These are phyloP conservation scores for Lepus oiostolus DNA, from an alignment of 2,797 vertebrate genomes.

Conservation along the genomic window DNA sequence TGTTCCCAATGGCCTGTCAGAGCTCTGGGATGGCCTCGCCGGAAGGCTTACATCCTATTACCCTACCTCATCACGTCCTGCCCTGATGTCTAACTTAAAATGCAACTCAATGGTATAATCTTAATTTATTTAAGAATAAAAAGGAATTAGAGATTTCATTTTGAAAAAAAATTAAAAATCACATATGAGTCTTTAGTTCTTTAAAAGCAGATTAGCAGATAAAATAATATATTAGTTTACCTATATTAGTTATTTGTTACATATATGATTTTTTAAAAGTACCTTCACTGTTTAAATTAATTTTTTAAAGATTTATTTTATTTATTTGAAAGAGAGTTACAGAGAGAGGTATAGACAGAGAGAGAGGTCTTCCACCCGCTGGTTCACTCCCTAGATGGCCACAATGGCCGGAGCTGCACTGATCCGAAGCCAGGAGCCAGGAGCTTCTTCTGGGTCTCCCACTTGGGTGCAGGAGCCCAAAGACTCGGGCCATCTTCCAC, in stretches of 20 bases:
- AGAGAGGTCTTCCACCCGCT: no score
- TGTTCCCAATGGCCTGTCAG: background rate
- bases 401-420: no score
- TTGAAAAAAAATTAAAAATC: conserved; percentile 32
- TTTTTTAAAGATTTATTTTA: no score
- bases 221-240: background rate
- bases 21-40: background rate
- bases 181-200: background rate
- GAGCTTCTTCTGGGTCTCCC: no score
- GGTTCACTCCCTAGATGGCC: no score
- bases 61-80: background rate
- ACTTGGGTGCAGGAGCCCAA: no score
- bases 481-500: no score
- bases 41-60: background rate
- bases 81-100: conserved; percentile 1
- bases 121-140: conserved; percentile 6
- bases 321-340: no score
- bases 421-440: no score
- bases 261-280: background rate
- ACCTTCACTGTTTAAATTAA: no score
- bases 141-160: conserved; percentile 3
- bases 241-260: background rate
- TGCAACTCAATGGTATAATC: background rate
- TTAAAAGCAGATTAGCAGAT: conserved; percentile 23
- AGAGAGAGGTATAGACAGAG: no score